Conservation (phyloP, 2,113 vertebrate species). For the Triplophysa rosa region DNA sequence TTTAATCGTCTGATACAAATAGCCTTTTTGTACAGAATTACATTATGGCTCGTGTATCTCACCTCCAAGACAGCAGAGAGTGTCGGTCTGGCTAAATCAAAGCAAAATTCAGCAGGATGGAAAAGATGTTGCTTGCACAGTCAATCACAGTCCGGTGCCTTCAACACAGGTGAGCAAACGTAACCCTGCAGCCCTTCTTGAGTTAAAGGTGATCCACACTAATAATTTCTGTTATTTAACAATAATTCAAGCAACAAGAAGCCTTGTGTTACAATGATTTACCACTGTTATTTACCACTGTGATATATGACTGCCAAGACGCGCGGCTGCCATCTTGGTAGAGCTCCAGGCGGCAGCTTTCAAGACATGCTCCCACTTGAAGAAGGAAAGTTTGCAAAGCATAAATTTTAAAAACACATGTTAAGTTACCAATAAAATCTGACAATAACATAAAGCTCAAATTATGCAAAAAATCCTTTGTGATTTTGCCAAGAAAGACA, state of each 20-base stretch:
- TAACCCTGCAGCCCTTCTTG: not conserved
- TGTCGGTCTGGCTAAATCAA: conserved; percentile 43
- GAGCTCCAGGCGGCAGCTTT: too few relatives aligned
- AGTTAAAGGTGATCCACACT: not conserved
- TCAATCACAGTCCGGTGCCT: conserved; percentile 48
- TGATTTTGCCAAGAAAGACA: too few relatives aligned
- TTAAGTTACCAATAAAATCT: not conserved
- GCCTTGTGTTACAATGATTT: not conserved
- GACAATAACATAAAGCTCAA: not conserved
- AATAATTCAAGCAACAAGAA: too few relatives aligned
- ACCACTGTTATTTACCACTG: too few relatives aligned
- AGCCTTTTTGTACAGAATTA: conserved; percentile 59
- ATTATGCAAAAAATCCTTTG: too few relatives aligned
- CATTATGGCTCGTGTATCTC: conserved; percentile 48
- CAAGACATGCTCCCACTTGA: too few relatives aligned
- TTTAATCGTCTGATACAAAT: conserved; percentile 37
- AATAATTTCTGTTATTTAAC: not conserved
- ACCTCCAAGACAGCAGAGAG: conserved; percentile 24
- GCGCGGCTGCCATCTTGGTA: not conserved
- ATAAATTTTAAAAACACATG: not conserved
- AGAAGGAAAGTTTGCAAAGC: not conserved
- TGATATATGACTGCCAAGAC: not conserved
- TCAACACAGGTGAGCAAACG: conserved; percentile 39
- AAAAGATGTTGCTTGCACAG: conserved; percentile 57
- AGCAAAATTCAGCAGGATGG: conserved; percentile 42